Percentiles rank a stretch among this genome's conserved stretches.
These are phyloP conservation scores for Creontiades dilutus DNA, from an alignment of 2,888 invertebrate species.

Conservation along the genomic window DNA sequence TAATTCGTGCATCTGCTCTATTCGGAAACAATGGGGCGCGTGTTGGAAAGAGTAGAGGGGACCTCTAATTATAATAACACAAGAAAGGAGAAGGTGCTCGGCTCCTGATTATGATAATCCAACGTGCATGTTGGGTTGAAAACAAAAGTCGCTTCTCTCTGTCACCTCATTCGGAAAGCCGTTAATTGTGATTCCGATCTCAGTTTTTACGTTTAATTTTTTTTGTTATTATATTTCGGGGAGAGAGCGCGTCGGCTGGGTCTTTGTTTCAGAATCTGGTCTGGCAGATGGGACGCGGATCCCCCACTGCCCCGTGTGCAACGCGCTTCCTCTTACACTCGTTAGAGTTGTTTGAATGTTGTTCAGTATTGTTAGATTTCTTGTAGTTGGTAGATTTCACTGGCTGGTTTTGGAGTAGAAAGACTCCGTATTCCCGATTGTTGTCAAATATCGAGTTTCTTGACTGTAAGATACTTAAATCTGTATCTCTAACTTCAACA, in stretches of 20 bases:
- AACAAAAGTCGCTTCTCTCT: constrained; percentile 21
- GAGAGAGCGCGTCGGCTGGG: neutral
- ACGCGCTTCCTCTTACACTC: neutral
- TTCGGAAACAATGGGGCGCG: constrained; percentile 9
- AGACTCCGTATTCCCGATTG: no score
- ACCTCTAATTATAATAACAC: constrained; percentile 43
- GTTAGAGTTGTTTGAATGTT: neutral
- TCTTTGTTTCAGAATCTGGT: constrained; percentile 21
- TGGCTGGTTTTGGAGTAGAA: no score
- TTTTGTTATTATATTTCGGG: constrained; percentile 6
- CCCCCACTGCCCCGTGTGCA: neutral
- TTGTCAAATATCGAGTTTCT: no score
- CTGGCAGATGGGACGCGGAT: neutral
- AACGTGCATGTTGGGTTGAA: neutral
- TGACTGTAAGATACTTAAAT: no score
- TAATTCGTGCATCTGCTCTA: constrained; percentile 38
- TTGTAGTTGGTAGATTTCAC: no score
- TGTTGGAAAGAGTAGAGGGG: neutral
- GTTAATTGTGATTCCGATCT: constrained; percentile 40
- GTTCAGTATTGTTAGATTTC: no score
- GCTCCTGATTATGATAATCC: constrained; percentile 45
- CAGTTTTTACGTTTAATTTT: neutral
- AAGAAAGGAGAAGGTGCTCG: constrained; percentile 19
- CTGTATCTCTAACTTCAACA: no score
- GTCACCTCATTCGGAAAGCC: constrained; percentile 6